Evolutionary conservation across 2,888 invertebrate genomes (phyloP).

Genomic region (Beris chalybata): DNA sequence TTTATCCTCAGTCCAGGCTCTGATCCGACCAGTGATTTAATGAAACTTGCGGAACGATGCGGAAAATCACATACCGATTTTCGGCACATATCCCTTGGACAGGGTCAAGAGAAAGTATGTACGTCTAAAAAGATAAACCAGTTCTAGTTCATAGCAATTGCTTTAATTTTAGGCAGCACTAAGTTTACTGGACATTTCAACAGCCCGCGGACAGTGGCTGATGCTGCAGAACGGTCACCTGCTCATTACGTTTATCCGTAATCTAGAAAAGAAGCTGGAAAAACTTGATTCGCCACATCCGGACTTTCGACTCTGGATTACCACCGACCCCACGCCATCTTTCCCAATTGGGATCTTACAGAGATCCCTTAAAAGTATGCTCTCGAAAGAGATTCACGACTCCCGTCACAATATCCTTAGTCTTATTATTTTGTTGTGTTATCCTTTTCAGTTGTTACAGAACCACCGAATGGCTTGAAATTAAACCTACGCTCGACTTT

Average conservation of each 20-base stretch:
- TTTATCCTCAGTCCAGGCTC: slow-evolving; percentile 94
- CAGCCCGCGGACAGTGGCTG: slow-evolving; percentile 82
- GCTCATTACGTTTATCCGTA: slow-evolving; percentile 74
- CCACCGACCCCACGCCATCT: slow-evolving; percentile 82
- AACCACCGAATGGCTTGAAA: slow-evolving; percentile 89
- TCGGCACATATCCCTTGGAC: slow-evolving; percentile 86
- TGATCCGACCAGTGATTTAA: slow-evolving; percentile 85
- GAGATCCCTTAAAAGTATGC: slow-evolving; percentile 74
- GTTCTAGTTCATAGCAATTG: background rate
- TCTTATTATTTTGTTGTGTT: background rate
- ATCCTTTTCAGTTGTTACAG: slow-evolving; percentile 74
- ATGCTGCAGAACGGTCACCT: slow-evolving; percentile 93
- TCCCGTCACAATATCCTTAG: background rate
- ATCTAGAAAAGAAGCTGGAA: slow-evolving; percentile 82
- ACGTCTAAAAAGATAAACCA: background rate
- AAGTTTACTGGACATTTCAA: slow-evolving; percentile 67
- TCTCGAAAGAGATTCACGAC: background rate
- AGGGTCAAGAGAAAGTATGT: slow-evolving; percentile 83
- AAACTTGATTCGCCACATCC: slow-evolving; percentile 80
- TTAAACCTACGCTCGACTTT: slow-evolving; percentile 86
- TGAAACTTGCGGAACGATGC: slow-evolving; percentile 73
- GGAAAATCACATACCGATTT: slow-evolving; percentile 77
- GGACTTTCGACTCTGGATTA: slow-evolving; percentile 90
- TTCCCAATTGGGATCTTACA: slow-evolving; percentile 92
- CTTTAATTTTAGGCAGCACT: slow-evolving; percentile 65